Conservation (phyloP, 2,113 vertebrate genomes). For the Grammomys surdaster region DNA sequence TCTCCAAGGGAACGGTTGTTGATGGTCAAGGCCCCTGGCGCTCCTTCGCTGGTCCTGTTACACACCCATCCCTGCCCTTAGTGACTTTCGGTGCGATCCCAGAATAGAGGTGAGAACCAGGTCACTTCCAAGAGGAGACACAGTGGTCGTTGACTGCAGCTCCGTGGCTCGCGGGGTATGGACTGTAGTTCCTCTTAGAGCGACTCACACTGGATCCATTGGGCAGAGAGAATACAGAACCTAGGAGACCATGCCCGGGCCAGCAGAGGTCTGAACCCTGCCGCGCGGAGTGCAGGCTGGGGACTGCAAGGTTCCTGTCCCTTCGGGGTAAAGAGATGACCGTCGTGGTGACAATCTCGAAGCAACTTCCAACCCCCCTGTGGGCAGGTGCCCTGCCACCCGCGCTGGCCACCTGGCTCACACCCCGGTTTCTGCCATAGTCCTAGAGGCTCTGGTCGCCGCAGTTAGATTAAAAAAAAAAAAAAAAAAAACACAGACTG, state of each 20-base stretch:
- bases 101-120: neutral
- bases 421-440: neutral
- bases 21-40: too few species aligned
- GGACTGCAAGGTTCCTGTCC: neutral
- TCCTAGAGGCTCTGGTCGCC: accelerated
- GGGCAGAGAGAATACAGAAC: accelerated
- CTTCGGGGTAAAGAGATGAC: neutral
- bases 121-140: neutral
- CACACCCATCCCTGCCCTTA: neutral
- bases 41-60: neutral
- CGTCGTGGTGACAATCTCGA: accelerated
- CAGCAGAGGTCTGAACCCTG: neutral
- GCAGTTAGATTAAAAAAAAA: neutral
- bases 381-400: neutral
- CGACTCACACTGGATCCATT: neutral
- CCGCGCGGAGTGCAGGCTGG: accelerated
- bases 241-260: accelerated
- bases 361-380: neutral
- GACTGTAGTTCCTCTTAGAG: too few species aligned
- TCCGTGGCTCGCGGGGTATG: accelerated
- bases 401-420: accelerated
- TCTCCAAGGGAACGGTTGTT: neutral
- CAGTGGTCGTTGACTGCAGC: accelerated
- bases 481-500: accelerated
- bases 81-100: neutral